phyloP scores from a whole-genome alignment of 2,888 invertebrate species.

The Drosophila quinaria region DNA sequence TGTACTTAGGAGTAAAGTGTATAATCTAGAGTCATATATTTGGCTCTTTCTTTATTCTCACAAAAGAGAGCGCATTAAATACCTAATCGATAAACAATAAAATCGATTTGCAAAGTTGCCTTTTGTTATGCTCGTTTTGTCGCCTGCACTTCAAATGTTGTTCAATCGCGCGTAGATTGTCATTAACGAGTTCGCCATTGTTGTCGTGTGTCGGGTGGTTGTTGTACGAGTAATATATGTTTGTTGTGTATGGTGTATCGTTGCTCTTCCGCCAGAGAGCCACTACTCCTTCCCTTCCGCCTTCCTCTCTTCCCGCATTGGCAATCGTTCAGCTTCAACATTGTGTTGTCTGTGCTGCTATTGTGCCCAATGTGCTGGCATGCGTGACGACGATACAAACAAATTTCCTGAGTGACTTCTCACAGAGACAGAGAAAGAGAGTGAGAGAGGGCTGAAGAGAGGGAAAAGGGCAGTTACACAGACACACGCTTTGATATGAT shows the following conservation, averaged over 20 bases:
- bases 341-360: slow-evolving; percentile 32
- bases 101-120: slow-evolving; percentile 18
- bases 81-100: slow-evolving; percentile 20
- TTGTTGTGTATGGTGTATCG: slow-evolving; percentile 9
- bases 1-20: neutral
- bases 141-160: slow-evolving; percentile 37
- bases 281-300: slow-evolving; percentile 7
- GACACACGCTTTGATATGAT: slow-evolving; percentile 41
- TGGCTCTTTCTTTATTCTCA: neutral
- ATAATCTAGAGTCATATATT: neutral
- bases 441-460: neutral
- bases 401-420: slow-evolving; percentile 75
- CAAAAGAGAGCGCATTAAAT: neutral
- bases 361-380: slow-evolving; percentile 81
- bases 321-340: neutral
- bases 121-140: slow-evolving; percentile 24
- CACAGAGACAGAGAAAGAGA: slow-evolving; percentile 27
- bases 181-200: slow-evolving; percentile 48
- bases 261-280: slow-evolving; percentile 41
- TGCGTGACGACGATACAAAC: slow-evolving; percentile 79
- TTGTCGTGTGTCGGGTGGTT: slow-evolving; percentile 41
- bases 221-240: neutral
- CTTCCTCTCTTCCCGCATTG: neutral
- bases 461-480: slow-evolving; percentile 9
- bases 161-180: slow-evolving; percentile 50